These are phyloP conservation scores for Ditylenchus weischeri DNA, from an alignment of 2,888 invertebrate species.

Conservation along the genomic window DNA sequence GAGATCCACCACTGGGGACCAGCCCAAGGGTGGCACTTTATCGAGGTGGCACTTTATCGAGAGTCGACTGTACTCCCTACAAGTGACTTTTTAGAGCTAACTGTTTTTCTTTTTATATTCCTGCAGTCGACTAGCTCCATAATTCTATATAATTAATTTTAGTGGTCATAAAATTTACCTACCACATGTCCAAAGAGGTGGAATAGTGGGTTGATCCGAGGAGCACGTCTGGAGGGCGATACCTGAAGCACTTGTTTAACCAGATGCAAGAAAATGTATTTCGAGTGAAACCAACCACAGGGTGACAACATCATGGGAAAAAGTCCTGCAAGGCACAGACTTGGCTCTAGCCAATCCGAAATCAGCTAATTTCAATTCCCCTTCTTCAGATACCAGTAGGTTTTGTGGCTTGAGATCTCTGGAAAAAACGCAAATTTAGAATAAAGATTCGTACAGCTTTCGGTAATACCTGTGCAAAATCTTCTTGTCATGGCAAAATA, in stretches of 20 bases:
- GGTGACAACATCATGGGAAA: constrained; percentile 78
- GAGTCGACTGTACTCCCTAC: too few species aligned
- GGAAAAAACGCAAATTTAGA: constrained; percentile 20
- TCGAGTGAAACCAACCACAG: constrained; percentile 62
- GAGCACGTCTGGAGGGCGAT: constrained; percentile 95
- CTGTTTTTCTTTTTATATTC: too few species aligned
- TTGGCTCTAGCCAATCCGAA: constrained; percentile 90
- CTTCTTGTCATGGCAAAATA: constrained; percentile 90
- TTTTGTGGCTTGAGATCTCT: constrained; percentile 97
- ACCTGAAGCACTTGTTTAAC: constrained; percentile 76
- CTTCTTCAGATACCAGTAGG: constrained; percentile 88
- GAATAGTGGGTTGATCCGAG: constrained; percentile 82
- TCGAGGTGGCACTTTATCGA: too few species aligned
- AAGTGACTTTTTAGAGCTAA: too few species aligned
- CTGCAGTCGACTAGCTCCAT: too few species aligned
- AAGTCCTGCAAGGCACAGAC: constrained; percentile 95
- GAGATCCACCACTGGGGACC: too few species aligned
- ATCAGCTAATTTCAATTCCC: constrained; percentile 95
- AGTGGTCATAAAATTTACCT: constrained; percentile 38
- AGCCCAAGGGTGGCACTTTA: too few species aligned
- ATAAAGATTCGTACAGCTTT: background rate
- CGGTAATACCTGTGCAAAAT: constrained; percentile 74
- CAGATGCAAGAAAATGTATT: constrained; percentile 63
- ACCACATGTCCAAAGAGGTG: constrained; percentile 71
- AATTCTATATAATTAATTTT: too few species aligned